Evolutionary conservation across 2,113 vertebrate species (phyloP), one percentile per base, ranked within the genome.

Genomic region (Sceloporus tristichus): DNA sequence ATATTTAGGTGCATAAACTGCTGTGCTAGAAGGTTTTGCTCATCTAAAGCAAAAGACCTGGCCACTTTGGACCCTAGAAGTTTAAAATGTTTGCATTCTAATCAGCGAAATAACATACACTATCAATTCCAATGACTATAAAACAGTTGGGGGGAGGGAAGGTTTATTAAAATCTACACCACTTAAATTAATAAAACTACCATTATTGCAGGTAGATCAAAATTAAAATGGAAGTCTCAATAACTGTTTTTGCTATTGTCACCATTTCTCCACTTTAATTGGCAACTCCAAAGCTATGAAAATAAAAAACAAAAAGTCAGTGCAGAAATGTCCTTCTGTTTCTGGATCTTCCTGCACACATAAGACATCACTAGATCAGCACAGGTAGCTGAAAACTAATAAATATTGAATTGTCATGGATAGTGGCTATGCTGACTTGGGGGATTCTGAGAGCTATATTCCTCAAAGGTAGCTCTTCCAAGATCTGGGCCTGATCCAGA

Each of bases 151-250:
- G 82, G 66, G 85, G 38, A 80, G 74, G 2, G 59, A 66, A 92
- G 42, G 62, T 79, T 87, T 88, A 88, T 89, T 88, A 79, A 90
- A 92, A 87, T 59, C 56, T 68, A 14, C 48, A 76, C 79, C 85
- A 38, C n/a, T 89, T 75, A 89, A 85, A 34, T 85, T 90, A 88
- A 88, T 79, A 83, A 40, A 87, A 85, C 1, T 42, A 2, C 85
- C 25, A 74, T 88, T 90, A 59, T 48, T 88, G 77, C 85, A 90
- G 84, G 42, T 73, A 91, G 71, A 91, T 70, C 56, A 85, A 88
- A 83, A 91, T 80, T 87, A 85, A 83, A 59, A 79, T 21, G 87
- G 38, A 84, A n/a, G 66, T 29, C 62, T 86, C 74, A 53, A 86
- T 73, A 86, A 65, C 16, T 23, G 73, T 59, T 40, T 65, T 70